Base-by-base conservation (phyloP, 2,888 invertebrate species). In the Drosophila imparisetae region DNA sequence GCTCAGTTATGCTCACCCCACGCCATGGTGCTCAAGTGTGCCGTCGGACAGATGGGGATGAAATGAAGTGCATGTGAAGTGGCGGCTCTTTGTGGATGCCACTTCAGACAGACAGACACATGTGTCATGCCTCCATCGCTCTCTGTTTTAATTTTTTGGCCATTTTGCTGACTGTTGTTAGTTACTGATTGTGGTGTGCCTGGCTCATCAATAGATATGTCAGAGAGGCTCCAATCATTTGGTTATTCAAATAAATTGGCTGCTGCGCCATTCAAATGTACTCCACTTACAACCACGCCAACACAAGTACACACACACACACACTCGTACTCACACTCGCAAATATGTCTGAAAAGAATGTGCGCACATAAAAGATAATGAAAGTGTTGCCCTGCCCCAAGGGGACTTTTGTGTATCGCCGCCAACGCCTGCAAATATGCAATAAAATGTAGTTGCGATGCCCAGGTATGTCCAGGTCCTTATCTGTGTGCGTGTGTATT, bases 301-400 rank as follows among this genome's bases (percentile, higher is more conserved):
- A 11, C 42, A 42, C 4, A 18, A 15, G 8, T n/a, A n/a, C 38
- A 40, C 40, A 40, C 10, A 40, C 40, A 38, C 24, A 38, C n/a
- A n/a, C 8, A 38, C 18, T n/a, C 38, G 0, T 8, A 13, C 36
- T 21, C 66, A n/a, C 52, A 21, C 45, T 27, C 50, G 49, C 18
- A 49, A 29, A 30, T 36, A 63, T 27, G 66, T 52, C 69, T 64
- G 70, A 62, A 53, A 59, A 57, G 69, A 70, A 72, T 82, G 82
- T 73, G 72, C 66, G 48, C 59, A 57, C 73, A 85, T 83, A 74
- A 83, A 85, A 83, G 78, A 83, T 83, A 85, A 85, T 83, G 83
- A 76, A 81, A 85, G 79, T 79, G 77, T 79, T 77, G 59, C 55
- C 55, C 49, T 59, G 75, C 36, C 48, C 66, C 59, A 38, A 13